Evolutionary conservation across 2,888 invertebrate genomes (phyloP), one percentile per base, ranked within the genome.

Genomic region (Rhingia campestris): DNA sequence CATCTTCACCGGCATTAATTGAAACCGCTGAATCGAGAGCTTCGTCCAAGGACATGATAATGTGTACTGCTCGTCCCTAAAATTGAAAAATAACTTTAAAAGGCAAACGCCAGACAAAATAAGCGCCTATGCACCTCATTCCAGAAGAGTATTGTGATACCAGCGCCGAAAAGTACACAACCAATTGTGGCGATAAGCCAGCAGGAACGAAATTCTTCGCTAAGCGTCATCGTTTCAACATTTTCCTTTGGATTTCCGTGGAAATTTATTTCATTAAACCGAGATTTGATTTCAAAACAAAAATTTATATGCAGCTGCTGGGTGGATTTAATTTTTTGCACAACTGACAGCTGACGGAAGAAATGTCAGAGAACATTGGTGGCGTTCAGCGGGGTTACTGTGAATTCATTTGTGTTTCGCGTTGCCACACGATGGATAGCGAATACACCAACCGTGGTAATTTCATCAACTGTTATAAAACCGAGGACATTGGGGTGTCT

Each of bases 21-120:
- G 93, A 75, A 12, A 94, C 92, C 3, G 93, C 93, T 82, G 92
- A 91, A 30, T 92, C 92, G 22, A 93, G 89, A 3, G 96, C 94
- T 91, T 97, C 97, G 87, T 97, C 95, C 74, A 97, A 91, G 64
- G 96, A 95, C 88, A 95, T 92, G 51, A 95, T 95, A 82, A 94
- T 95, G 89, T 95, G 94, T 7, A 97, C 96, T 3, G 97, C 96
- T 90, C 95, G 94, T 54, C 95, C 95, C 97, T 95, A 85, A 37
- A 49, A 54, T 22, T 2, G 33, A 30, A 37, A 7, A 7, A n/a
- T 2, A 14, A 4, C 5, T 14, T 49, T 3, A 2, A 22, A 10
- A 30, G 32, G 9, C 5, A 9, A 9, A 3, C 3, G 6, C 33
- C 6, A 0, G 10, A 12, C n/a, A 9, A 1, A 14, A 4, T 12